These are phyloP conservation scores for Ciconia boyciana DNA, from an alignment of 2,113 vertebrate species.

Conservation along the genomic window DNA sequence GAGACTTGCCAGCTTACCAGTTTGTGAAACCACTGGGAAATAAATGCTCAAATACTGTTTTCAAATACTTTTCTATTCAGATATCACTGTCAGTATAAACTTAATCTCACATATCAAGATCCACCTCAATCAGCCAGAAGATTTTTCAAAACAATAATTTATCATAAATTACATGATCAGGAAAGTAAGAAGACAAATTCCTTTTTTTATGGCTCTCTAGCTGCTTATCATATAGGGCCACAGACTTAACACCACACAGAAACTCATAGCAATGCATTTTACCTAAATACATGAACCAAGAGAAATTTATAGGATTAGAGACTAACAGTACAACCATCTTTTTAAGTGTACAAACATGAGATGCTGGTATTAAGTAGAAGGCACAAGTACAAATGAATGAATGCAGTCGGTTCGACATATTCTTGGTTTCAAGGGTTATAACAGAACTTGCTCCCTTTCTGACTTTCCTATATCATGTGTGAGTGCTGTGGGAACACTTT, in stretches of 20 bases:
- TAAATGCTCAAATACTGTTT: not conserved
- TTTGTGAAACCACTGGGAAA: not conserved
- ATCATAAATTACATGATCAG: not conserved
- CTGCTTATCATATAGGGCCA: not conserved
- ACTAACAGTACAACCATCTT: not conserved
- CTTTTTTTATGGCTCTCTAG: not conserved
- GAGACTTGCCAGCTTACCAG: not conserved
- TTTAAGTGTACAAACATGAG: not conserved
- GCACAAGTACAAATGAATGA: not conserved
- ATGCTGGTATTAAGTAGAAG: not conserved
- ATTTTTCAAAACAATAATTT: not conserved
- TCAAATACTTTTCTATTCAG: not conserved
- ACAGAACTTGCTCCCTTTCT: not conserved
- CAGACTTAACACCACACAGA: not conserved
- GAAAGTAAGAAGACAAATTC: not conserved
- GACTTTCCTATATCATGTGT: not conserved
- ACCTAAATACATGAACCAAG: not conserved
- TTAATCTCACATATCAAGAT: not conserved
- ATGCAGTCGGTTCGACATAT: not conserved
- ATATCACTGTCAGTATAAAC: not conserved
- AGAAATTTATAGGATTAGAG: not conserved
- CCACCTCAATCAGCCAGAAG: not conserved
- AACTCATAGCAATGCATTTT: not conserved
- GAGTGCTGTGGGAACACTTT: not conserved
- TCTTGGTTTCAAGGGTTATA: not conserved